A percentile compares a stretch with the other conserved stretches of the same genome.
These are phyloP conservation scores for Xestia sexstrigata DNA, from an alignment of 2,888 invertebrate species.

Conservation along the genomic window DNA sequence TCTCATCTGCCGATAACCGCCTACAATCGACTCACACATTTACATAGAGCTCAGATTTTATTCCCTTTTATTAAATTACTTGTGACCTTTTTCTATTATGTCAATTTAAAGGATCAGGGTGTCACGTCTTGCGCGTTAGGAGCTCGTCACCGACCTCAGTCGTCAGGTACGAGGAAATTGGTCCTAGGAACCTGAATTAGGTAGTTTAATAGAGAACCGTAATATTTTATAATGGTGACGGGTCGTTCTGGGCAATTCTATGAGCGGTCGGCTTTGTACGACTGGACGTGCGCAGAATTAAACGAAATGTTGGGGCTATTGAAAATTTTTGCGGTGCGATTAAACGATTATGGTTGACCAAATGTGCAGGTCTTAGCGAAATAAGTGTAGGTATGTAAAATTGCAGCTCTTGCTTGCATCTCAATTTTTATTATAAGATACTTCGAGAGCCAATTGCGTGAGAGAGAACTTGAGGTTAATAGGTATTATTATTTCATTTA, in stretches of 20 bases:
- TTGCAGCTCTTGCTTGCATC: background rate
- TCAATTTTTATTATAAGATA: background rate
- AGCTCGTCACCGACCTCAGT: constrained; percentile 20
- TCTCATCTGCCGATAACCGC: constrained; percentile 28
- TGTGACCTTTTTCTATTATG: constrained; percentile 59
- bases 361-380: background rate
- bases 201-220: constrained; percentile 21
- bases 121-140: constrained; percentile 17
- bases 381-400: background rate
- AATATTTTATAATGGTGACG: constrained; percentile 34
- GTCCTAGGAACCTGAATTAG: constrained; percentile 9
- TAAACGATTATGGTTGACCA: background rate
- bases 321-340: constrained; percentile 3
- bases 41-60: constrained; percentile 50
- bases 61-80: constrained; percentile 56
- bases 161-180: constrained; percentile 33
- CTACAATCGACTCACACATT: constrained; percentile 41
- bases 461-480: background rate
- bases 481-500: no score
- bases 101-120: constrained; percentile 32
- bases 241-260: constrained; percentile 1
- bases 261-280: constrained; percentile 4
- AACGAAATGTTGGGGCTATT: background rate
- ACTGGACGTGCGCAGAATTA: constrained; percentile 18
- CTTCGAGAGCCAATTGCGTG: background rate